Base-by-base conservation (phyloP, 1,140 invertebrate genomes). In the Bacillus rossius region DNA sequence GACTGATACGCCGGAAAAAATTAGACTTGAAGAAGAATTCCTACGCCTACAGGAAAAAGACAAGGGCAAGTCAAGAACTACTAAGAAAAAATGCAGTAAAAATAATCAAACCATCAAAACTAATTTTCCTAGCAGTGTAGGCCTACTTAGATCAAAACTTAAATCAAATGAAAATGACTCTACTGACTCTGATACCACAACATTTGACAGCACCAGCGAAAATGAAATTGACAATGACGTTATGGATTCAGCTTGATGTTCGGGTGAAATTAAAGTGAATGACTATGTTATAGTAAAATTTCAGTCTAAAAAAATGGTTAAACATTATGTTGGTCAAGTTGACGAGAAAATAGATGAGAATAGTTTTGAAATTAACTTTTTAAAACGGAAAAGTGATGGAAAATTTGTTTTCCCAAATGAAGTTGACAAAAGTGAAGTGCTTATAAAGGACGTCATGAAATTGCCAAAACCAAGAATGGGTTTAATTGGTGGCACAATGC, bases 1-100 rank as follows among this genome's bases (percentile, higher is more conserved):
- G 10, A 52, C 50, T 10, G 50, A 41, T 10, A 52, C 50, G 7
- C 50, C 50, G 16, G 50, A 52, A 22, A 52, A 52, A 14, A 29
- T 14, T 16, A 41, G n/a, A 8, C 20, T 52, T 40, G 20, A 41
- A 20, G 45, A 14, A 8, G 45, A 20, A 48, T 8, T 23, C n/a
- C n/a, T n/a, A n/a, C n/a, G n/a, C n/a, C n/a, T n/a, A 23, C 13
- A 23, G 19, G 45, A 48, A 48, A 20, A 25, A 10, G 20, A 20
- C 4, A 48, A 14, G n/a, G n/a, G n/a, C n/a, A 20, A 14, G 10
- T 17, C 20, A 3, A 48, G 8, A 10, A 2, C 20, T 23, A 48
- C 13, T 17, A 16, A 22, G 19, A 14, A 22, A 4, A 48, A 2
- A 25, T 23, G 25, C 5, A 10, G 13, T 16, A 8, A 16, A 20